These are phyloP conservation scores for Natrix natrix DNA, from an alignment of 2,797 vertebrate species.

Conservation along the genomic window DNA sequence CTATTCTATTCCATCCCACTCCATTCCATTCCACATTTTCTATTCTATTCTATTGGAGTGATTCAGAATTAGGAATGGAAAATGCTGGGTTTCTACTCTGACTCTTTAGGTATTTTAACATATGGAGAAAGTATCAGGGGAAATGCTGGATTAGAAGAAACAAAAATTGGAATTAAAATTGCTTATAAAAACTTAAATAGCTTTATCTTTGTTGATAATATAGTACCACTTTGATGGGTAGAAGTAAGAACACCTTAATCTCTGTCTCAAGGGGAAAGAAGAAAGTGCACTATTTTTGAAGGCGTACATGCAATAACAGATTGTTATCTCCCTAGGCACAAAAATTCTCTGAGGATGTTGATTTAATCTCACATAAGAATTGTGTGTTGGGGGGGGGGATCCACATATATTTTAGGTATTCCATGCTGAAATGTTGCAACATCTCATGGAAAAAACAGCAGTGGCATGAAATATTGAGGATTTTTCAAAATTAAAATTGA, in stretches of 20 bases:
- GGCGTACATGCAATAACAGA: background rate
- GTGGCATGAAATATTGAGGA: background rate
- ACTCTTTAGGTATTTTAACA: background rate
- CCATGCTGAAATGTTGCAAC: background rate
- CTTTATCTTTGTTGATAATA: background rate
- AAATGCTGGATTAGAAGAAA: background rate
- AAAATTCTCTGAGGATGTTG: background rate
- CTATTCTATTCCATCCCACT: no score
- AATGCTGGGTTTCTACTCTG: background rate
- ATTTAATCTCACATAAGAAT: background rate
- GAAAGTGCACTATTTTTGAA: background rate
- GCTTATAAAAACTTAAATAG: background rate
- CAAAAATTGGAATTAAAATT: background rate
- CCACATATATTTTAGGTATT: background rate
- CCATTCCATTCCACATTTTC: no score
- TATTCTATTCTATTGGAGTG: no score
- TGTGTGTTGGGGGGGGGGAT: background rate
- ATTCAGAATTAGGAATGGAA: background rate
- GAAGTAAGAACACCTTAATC: background rate
- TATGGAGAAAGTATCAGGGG: background rate
- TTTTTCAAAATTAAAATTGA: background rate
- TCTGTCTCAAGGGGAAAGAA: background rate
- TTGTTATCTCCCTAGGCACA: background rate
- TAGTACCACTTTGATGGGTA: background rate
- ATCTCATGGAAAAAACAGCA: background rate